phyloP scores from a whole-genome alignment of 2,888 invertebrate genomes.

The Acleris holmiana region DNA sequence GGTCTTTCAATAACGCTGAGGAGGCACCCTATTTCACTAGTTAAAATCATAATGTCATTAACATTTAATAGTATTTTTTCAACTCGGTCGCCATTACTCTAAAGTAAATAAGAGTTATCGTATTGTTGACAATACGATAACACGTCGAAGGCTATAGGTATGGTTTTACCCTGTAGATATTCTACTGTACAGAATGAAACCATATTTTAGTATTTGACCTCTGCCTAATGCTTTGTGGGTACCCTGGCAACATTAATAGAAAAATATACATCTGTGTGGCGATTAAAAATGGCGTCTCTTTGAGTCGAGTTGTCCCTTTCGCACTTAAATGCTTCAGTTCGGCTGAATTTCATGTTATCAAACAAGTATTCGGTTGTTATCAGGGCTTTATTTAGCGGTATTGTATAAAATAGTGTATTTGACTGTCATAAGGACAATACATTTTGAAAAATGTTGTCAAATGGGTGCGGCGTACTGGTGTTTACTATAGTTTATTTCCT shows the following conservation, averaged over 20 bases:
- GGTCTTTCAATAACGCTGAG: no score
- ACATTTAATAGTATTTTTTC: no score
- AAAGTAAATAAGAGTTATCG: no score
- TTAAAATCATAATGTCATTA: no score
- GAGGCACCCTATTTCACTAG: no score
- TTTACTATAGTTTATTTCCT: conserved; percentile 40
- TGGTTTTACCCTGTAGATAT: no score
- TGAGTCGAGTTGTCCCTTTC: conserved; percentile 75
- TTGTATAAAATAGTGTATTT: conserved; percentile 30
- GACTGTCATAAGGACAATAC: conserved; percentile 22
- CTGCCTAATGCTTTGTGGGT: no score
- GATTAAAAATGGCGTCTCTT: conserved; percentile 74
- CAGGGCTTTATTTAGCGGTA: conserved; percentile 41
- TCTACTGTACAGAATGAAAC: no score
- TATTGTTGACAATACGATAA: no score
- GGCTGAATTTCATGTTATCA: conserved; percentile 48
- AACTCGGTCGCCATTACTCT: no score
- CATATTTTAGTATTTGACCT: no score
- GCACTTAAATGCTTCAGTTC: conserved; percentile 53
- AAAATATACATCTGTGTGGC: conserved; percentile 25
- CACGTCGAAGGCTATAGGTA: no score
- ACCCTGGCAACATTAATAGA: conserved; percentile 18
- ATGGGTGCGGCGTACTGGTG: conserved; percentile 60
- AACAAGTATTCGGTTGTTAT: conserved; percentile 49
- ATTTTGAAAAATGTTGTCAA: conserved; percentile 52